Conservation (phyloP, 2,113 vertebrate species). For the Spea bombifrons region DNA sequence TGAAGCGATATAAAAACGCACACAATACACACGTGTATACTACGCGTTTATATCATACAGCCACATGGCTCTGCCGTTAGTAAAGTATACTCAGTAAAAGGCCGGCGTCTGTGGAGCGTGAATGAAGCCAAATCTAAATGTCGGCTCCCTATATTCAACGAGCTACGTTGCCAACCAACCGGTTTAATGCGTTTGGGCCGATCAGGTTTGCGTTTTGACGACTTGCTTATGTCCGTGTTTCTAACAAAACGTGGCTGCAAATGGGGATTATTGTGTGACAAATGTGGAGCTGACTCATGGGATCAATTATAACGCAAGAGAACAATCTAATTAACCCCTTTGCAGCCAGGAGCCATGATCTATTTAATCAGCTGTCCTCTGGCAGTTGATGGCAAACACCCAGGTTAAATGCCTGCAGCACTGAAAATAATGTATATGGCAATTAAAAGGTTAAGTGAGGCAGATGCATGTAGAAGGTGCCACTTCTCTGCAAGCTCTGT, state of each 20-base stretch:
- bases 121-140: too few species aligned
- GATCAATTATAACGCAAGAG: constrained; percentile 67
- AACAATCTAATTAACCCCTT: constrained; percentile 43
- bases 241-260: constrained; percentile 60
- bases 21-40: too few species aligned
- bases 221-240: constrained; percentile 57
- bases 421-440: background rate
- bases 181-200: background rate
- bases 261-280: constrained; percentile 64
- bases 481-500: background rate
- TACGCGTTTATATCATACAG: too few species aligned
- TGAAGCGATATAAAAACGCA: too few species aligned
- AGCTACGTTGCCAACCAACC: background rate
- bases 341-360: background rate
- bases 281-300: constrained; percentile 68
- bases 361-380: background rate
- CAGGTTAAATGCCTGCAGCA: background rate
- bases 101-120: too few species aligned
- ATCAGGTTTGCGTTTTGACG: constrained; percentile 36
- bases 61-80: too few species aligned
- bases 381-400: background rate
- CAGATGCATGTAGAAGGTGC: constrained; percentile 4
- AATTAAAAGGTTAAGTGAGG: constrained; percentile 28
- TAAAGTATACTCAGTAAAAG: too few species aligned
- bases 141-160: too few species aligned